Evolutionary conservation across 2,888 invertebrate genomes (phyloP).

Genomic region (Andricus curvator): DNA sequence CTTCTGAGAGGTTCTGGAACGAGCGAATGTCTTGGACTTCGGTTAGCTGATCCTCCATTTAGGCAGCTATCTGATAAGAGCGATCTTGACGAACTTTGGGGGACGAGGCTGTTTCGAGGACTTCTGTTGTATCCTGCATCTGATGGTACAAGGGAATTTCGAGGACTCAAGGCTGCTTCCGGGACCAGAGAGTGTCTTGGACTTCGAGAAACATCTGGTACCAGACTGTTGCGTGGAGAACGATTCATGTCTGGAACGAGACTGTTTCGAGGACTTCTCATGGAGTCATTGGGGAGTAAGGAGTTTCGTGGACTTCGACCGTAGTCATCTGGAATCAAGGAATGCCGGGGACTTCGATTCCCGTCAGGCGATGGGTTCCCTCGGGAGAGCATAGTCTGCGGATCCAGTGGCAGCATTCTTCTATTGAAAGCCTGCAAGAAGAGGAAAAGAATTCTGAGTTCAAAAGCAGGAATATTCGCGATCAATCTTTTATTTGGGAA

Average conservation of each 20-base stretch:
- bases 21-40: slow-evolving; percentile 83
- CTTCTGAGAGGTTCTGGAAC: slow-evolving; percentile 82
- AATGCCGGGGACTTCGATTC: slow-evolving; percentile 81
- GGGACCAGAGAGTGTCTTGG: slow-evolving; percentile 83
- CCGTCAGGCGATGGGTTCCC: slow-evolving; percentile 79
- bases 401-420: slow-evolving; percentile 82
- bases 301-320: slow-evolving; percentile 81
- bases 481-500: neutral
- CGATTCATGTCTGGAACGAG: slow-evolving; percentile 81
- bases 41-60: slow-evolving; percentile 81
- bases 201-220: slow-evolving; percentile 81
- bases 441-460: neutral
- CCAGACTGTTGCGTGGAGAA: slow-evolving; percentile 81
- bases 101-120: slow-evolving; percentile 82
- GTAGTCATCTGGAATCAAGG: slow-evolving; percentile 82
- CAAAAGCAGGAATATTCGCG: neutral
- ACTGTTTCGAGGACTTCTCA: slow-evolving; percentile 82
- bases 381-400: slow-evolving; percentile 80
- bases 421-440: slow-evolving; percentile 69
- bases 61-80: slow-evolving; percentile 74
- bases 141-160: slow-evolving; percentile 83
- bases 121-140: slow-evolving; percentile 79
- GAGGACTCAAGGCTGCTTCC: slow-evolving; percentile 80
- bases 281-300: slow-evolving; percentile 80
- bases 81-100: slow-evolving; percentile 65